Evolutionary conservation across 2,113 vertebrate species (phyloP).

Genomic region (Otus sunia): DNA sequence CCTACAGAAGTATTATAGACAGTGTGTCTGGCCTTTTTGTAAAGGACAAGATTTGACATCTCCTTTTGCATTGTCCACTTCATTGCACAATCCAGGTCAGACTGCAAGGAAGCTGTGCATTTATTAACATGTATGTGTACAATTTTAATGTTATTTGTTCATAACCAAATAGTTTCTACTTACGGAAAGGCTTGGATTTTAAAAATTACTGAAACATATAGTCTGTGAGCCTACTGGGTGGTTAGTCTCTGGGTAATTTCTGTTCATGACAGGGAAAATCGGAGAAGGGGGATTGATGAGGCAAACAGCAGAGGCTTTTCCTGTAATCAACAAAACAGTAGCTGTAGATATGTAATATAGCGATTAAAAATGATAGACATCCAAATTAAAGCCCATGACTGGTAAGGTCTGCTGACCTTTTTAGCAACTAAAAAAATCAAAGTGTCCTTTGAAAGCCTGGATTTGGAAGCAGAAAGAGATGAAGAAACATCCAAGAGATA

Average conservation of each 20-base stretch:
- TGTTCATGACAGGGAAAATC: neutral
- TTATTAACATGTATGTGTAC: neutral
- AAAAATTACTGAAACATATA: neutral
- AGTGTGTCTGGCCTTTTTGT: neutral
- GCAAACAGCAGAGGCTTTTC: neutral
- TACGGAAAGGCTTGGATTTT: neutral
- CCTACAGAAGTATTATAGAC: neutral
- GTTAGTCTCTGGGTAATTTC: neutral
- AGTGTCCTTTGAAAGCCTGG: neutral
- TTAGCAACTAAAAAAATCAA: neutral
- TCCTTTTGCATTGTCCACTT: neutral
- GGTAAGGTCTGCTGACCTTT: neutral
- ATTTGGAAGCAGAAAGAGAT: neutral
- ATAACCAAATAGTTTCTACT: neutral
- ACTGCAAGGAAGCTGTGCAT: neutral
- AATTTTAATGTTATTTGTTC: neutral
- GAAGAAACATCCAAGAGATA: neutral
- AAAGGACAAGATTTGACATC: neutral
- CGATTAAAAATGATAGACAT: neutral
- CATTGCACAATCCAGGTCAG: neutral
- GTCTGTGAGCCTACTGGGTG: neutral
- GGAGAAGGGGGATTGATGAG: neutral
- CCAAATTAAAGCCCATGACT: neutral
- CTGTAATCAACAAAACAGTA: neutral
- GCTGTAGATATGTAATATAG: neutral